These are phyloP conservation scores for Rhamphomyia laevipes DNA, from an alignment of 2,888 invertebrate genomes.

Conservation along the genomic window DNA sequence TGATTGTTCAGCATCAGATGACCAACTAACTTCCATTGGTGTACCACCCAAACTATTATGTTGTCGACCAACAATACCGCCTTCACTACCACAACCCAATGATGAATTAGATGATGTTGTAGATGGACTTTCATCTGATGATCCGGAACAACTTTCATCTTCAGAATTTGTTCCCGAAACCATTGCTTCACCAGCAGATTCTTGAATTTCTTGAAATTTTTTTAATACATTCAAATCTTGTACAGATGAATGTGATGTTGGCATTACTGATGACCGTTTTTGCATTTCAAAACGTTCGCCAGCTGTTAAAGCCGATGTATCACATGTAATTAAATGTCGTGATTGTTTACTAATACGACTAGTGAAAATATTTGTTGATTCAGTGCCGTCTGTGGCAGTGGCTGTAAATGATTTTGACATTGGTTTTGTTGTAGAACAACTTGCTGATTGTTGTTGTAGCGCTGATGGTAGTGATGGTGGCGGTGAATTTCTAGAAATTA, in stretches of 20 bases:
- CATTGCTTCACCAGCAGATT: constrained; percentile 53
- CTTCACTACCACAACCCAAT: too few species aligned
- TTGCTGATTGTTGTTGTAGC: constrained; percentile 15
- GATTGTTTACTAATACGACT: constrained; percentile 15
- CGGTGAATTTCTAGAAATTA: background rate
- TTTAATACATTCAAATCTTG: constrained; percentile 30
- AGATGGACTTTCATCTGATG: constrained; percentile 37
- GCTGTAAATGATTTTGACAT: background rate
- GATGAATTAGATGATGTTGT: constrained; percentile 34
- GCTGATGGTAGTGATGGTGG: constrained; percentile 8
- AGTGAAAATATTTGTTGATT: constrained; percentile 9
- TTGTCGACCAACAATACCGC: too few species aligned
- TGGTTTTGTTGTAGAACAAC: background rate
- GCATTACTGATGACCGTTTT: constrained; percentile 15
- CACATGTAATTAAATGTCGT: constrained; percentile 30
- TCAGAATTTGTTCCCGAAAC: constrained; percentile 52
- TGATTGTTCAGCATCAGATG: constrained; percentile 33
- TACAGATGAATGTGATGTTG: constrained; percentile 27
- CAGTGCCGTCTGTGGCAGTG: background rate
- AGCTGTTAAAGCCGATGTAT: constrained; percentile 26
- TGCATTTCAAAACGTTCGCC: constrained; percentile 25
- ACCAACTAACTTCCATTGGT: constrained; percentile 40
- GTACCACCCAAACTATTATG: constrained; percentile 37
- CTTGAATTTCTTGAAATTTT: constrained; percentile 43
- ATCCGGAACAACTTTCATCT: constrained; percentile 44